Conservation (phyloP, 2,888 invertebrate genomes). For the Alitta virens region DNA sequence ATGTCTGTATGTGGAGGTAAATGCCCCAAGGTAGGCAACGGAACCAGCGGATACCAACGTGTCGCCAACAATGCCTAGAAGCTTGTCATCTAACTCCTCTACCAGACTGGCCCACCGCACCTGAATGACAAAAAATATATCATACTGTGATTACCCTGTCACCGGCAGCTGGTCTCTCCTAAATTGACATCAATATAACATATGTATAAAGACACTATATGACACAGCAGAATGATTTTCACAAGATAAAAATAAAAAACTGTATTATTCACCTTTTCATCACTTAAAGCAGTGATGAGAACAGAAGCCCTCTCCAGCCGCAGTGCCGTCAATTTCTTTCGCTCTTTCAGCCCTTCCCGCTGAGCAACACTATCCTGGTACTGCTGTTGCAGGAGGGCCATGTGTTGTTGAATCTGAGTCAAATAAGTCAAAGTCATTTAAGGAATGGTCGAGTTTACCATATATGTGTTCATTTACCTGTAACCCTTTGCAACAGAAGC, state of each 20-base stretch:
- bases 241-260: no score
- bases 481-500: no score
- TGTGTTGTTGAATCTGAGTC: constrained; percentile 47
- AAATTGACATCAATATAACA: no score
- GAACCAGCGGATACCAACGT: constrained; percentile 50
- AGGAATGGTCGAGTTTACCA: no score
- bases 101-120: constrained; percentile 54
- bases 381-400: constrained; percentile 47
- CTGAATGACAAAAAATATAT: constrained; percentile 25
- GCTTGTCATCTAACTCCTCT: constrained; percentile 43
- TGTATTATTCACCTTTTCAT: constrained; percentile 52
- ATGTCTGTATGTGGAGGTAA: constrained; percentile 47
- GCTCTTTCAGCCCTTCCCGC: constrained; percentile 50
- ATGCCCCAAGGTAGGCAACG: constrained; percentile 54
- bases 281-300: constrained; percentile 52
- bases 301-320: constrained; percentile 50
- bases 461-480: no score
- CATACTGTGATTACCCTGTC: no score
- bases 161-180: no score
- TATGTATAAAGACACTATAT: background rate
- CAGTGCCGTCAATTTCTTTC: constrained; percentile 45
- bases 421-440: no score
- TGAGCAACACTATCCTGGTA: constrained; percentile 55
- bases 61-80: constrained; percentile 52
- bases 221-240: no score